Base-by-base conservation (phyloP, 2,113 vertebrate species). In the Leucoraja erinaceus region DNA sequence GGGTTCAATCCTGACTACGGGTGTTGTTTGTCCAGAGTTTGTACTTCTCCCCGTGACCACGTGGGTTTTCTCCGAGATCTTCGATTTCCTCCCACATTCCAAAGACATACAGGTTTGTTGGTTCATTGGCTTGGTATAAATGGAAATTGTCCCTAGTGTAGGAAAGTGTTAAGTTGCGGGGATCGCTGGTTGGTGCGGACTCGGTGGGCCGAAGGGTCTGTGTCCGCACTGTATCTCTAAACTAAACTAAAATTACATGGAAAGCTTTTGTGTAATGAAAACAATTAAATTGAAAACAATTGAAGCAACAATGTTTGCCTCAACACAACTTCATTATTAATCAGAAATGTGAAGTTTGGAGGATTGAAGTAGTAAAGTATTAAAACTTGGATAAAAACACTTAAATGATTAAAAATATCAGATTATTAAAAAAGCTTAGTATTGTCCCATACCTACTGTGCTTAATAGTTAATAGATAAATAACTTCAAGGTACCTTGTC, bases 401-500 rank as follows among this genome's bases (percentile, higher is more conserved):
- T 61, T 63, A 86, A 59, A 54, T 28, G 56, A 81, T 22, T 84
- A 61, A 61, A 56, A 84, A 28, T 0, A 63, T 31, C 5, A 86
- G 79, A 66, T 63, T 63, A 20, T 33, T 22, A 72, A 63, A 88
- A 88, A 31, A 63, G n/a, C 20, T 63, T 28, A 63, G 31, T 31
- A 56, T 83, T 63, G 22, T 59, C 2, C 54, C 79, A 56, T 56
- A 59, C 25, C 61, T 16, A n/a, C 61, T 14, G 12, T 88, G 31
- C 16, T 28, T 5, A 90, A 90, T 68, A 20, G 86, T n/a, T 83
- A 3, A 47, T 70, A 10, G 22, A 47, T 91, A 14, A 68, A 47
- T 22, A 33, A 54, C 16, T 90, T 38, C 22, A 74, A 91, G 18
- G 96, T 97, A 99, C 98, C 98, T 99, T 98, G 96, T 99, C 98